phyloP scores from a whole-genome alignment of 2,113 vertebrate species.

The Xiphophorus couchianus region DNA sequence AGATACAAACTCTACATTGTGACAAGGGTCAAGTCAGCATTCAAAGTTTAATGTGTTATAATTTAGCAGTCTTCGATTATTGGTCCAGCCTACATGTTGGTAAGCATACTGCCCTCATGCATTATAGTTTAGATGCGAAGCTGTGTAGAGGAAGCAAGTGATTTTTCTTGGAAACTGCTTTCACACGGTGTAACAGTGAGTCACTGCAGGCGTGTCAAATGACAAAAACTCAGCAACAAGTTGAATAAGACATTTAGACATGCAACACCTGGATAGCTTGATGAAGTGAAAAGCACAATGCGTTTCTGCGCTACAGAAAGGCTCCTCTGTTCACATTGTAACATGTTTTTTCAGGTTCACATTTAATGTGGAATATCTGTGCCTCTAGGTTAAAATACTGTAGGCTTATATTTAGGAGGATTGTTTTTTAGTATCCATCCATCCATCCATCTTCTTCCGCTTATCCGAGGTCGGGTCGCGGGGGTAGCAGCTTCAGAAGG shows the following conservation, averaged over 20 bases:
- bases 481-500: no score
- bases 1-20: background rate
- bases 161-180: slow-evolving; percentile 11
- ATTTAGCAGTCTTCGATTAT: slow-evolving; percentile 5
- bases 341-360: background rate
- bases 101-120: background rate
- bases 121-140: background rate
- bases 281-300: background rate
- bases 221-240: background rate
- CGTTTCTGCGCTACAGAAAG: background rate
- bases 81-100: slow-evolving; percentile 10
- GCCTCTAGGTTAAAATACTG: background rate
- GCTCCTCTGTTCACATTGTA: background rate
- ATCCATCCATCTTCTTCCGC: no score
- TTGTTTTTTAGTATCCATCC: background rate
- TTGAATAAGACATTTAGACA: background rate
- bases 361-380: background rate
- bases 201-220: background rate
- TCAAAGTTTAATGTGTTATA: background rate
- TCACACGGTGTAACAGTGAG: background rate
- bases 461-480: no score
- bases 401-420: background rate
- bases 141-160: slow-evolving; percentile 4
- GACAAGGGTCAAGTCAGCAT: background rate
- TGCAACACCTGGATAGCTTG: background rate